These are phyloP conservation scores for Oreochromis spilurus DNA, from an alignment of 2,113 vertebrate species.

Conservation along the genomic window DNA sequence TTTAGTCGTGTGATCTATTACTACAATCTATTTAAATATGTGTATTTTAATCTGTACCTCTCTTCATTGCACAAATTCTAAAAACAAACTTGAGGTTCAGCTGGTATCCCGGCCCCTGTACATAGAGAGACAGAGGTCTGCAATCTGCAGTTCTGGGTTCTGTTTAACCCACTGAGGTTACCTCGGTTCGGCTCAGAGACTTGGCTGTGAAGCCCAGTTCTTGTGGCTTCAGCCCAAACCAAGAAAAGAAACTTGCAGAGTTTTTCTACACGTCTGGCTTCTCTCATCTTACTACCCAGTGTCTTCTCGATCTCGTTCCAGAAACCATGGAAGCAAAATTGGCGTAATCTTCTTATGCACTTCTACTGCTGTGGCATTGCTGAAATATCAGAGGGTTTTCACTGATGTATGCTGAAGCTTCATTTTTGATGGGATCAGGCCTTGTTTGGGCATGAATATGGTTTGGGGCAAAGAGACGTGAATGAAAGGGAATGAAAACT, in stretches of 20 bases:
- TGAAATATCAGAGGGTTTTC: conserved; percentile 14
- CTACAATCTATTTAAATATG: neutral
- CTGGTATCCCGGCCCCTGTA: conserved; percentile 5
- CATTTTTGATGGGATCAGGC: conserved; percentile 35
- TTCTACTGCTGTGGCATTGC: conserved; percentile 8
- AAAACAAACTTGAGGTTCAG: conserved; percentile 31
- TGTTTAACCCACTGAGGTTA: conserved; percentile 35
- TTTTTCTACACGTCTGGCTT: conserved; percentile 53
- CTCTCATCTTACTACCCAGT: conserved; percentile 30
- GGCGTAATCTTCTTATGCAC: conserved; percentile 2
- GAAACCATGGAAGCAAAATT: neutral
- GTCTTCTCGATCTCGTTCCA: neutral
- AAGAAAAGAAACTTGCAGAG: conserved; percentile 24
- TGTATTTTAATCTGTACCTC: neutral
- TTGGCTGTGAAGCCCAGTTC: conserved; percentile 63
- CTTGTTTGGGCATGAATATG: conserved; percentile 57
- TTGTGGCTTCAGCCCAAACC: conserved; percentile 54
- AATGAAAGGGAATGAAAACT: conserved; percentile 45
- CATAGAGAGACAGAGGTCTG: conserved; percentile 35
- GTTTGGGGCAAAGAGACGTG: conserved; percentile 34
- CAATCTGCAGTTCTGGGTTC: conserved; percentile 28
- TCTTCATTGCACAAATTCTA: neutral
- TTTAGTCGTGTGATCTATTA: neutral
- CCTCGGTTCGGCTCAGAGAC: conserved; percentile 44
- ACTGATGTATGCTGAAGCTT: conserved; percentile 24